These are phyloP conservation scores for Scrobipalpa costella DNA, from an alignment of 2,888 invertebrate species.

Conservation along the genomic window DNA sequence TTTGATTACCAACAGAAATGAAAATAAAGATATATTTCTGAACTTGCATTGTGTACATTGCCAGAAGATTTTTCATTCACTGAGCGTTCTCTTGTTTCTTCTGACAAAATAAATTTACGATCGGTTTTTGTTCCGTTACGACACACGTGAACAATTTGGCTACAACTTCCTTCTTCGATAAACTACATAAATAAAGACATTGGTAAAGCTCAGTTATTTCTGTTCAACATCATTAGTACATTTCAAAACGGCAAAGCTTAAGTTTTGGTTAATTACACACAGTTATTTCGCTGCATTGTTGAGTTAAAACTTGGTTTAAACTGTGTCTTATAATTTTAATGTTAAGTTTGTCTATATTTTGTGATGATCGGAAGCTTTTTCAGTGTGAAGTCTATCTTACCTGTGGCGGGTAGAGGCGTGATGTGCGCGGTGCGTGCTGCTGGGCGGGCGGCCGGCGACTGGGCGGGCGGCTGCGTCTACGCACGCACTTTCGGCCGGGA, in stretches of 20 bases:
- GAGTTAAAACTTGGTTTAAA: background rate
- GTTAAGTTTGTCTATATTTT: background rate
- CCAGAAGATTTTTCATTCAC: constrained; percentile 3
- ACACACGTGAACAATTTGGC: background rate
- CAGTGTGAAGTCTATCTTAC: constrained; percentile 46
- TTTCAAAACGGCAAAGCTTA: constrained; percentile 52
- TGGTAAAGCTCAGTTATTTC: constrained; percentile 42
- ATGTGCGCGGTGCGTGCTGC: constrained; percentile 51
- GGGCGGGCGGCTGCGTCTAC: constrained; percentile 73
- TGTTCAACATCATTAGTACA: constrained; percentile 43
- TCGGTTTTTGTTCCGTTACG: background rate
- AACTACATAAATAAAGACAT: constrained; percentile 15
- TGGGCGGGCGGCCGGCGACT: constrained; percentile 75
- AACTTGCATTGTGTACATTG: background rate
- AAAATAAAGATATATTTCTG: too few relatives aligned
- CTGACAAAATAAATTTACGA: constrained; percentile 7
- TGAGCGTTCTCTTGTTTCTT: background rate
- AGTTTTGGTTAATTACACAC: constrained; percentile 61
- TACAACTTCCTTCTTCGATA: constrained; percentile 16
- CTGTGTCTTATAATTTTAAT: background rate
- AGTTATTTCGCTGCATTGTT: constrained; percentile 15
- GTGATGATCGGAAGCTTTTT: background rate
- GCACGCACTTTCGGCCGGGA: constrained; percentile 43
- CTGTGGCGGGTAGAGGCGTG: constrained; percentile 42
- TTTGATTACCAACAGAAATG: too few relatives aligned